These are phyloP conservation scores for Pardalotus punctatus DNA, from an alignment of 2,113 vertebrate species.

Conservation along the genomic window DNA sequence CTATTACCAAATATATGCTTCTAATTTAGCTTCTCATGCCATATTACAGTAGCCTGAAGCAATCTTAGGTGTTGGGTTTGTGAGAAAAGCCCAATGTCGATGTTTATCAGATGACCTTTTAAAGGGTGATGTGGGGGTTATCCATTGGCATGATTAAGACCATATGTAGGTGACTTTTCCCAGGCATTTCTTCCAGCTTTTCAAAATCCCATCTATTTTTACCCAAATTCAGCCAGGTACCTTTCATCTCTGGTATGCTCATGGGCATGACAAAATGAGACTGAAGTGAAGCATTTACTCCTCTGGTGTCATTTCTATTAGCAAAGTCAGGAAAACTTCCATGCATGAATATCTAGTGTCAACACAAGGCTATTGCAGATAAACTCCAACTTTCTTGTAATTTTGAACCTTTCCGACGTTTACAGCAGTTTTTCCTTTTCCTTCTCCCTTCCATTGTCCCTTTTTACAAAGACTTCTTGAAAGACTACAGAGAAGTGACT, in stretches of 20 bases:
- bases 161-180: conserved; percentile 72
- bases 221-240: conserved; percentile 1
- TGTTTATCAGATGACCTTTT: conserved; percentile 91
- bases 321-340: not conserved
- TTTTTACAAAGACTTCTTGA: not conserved
- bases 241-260: conserved; percentile 22
- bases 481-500: not conserved
- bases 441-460: not conserved
- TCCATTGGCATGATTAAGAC: conserved; percentile 77
- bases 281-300: not conserved
- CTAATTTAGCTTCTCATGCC: conserved; percentile 77
- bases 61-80: conserved; percentile 76
- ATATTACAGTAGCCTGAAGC: conserved; percentile 54
- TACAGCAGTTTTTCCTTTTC: not conserved
- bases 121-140: conserved; percentile 80
- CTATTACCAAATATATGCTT: conserved; percentile 79
- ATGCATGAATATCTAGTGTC: not conserved
- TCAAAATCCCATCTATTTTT: conserved; percentile 47
- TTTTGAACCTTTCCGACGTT: not conserved
- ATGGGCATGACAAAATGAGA: not conserved
- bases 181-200: conserved; percentile 45
- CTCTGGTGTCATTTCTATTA: not conserved
- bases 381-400: not conserved
- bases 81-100: conserved; percentile 81
- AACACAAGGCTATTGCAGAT: not conserved